Evolutionary conservation across 2,113 vertebrate species (phyloP).

Genomic region (Rhinoptilus africanus): DNA sequence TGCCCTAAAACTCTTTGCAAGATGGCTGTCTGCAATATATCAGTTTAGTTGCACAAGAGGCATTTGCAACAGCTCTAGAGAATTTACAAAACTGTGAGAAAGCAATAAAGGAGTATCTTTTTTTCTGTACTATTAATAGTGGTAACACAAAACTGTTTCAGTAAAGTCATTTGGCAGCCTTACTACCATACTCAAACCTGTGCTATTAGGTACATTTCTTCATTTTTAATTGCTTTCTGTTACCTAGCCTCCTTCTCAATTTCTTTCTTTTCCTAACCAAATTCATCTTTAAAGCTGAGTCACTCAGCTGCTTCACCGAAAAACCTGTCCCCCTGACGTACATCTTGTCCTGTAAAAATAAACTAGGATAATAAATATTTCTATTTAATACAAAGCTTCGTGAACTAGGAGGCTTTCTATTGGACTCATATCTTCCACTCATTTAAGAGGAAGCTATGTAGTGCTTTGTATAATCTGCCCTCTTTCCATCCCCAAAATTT

Average conservation of each 20-base stretch:
- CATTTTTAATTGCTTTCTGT: background rate
- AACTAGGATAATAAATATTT: background rate
- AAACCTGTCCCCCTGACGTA: background rate
- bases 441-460: background rate
- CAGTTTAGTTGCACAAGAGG: background rate
- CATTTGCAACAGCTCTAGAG: background rate
- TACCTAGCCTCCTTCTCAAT: background rate
- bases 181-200: background rate
- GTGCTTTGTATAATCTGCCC: background rate
- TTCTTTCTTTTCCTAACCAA: background rate
- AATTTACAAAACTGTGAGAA: background rate
- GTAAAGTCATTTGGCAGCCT: background rate
- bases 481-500: background rate
- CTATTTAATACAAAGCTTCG: background rate
- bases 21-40: background rate
- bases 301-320: background rate
- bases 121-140: background rate
- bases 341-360: background rate
- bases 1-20: background rate
- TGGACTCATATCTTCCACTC: background rate
- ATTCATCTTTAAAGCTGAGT: background rate
- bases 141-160: background rate
- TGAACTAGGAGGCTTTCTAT: background rate
- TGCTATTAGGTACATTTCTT: background rate
- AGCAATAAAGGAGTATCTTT: background rate